Evolutionary conservation across 2,113 vertebrate genomes (phyloP), one percentile per base, ranked within the genome.

Genomic region (Neotoma lepida): DNA sequence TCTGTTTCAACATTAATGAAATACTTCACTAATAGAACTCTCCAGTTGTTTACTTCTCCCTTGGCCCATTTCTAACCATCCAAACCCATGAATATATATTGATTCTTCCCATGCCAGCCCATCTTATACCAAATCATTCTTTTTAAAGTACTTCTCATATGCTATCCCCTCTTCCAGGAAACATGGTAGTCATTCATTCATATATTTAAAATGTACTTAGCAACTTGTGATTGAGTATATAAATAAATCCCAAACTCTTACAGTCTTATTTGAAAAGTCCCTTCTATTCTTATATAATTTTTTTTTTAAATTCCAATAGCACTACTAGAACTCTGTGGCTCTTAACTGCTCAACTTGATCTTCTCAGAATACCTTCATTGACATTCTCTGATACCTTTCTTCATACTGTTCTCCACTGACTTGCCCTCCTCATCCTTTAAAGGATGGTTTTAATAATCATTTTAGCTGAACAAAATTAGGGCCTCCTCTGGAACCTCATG

Each of bases 171-270:
- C 87, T 94, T 88, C 7, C 6, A 81, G 87, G 84, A 94, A 22
- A 88, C 46, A 80, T 13, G 94, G 24, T 58, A 10, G 0, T 39
- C 39, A 14, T 92, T 44, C 13, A n/a, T 85, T 82, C 10, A 82
- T 51, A 73, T 80, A 76, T 76, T 87, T 93, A 94, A 91, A 84
- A 58, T 63, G 63, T 58, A 73, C 66, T 63, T 33, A 64, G 4
- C 4, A 90, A 90, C 74, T 89, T 35, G 54, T 74, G 9, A 39
- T 44, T 94, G 56, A 73, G 9, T 4, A 70, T 30, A 3, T 81
- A 96, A 92, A 86, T 95, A 24, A 96, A 90, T 24, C 28, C 24
- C 1, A 51, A 70, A 71, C 4, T 73, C 44, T 56, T 78, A 89
- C 92, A 76, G 13, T 90, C 39, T 88, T 14, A 66, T 66, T 63